These are phyloP conservation scores for Syndactyla subalaris DNA, from an alignment of 2,797 vertebrate species.

Conservation along the genomic window DNA sequence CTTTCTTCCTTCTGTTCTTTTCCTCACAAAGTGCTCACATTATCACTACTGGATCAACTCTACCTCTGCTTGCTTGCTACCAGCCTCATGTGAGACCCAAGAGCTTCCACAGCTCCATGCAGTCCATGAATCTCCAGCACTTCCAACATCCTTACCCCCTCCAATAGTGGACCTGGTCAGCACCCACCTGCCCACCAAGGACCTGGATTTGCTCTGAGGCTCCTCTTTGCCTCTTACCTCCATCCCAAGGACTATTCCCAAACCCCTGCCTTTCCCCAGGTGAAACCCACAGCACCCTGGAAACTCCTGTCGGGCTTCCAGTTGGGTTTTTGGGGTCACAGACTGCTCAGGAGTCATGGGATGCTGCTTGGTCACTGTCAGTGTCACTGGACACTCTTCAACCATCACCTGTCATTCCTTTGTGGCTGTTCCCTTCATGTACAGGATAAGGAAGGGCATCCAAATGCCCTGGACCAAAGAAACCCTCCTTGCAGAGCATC, in stretches of 20 bases:
- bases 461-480: background rate
- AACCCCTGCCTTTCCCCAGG: background rate
- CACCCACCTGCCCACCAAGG: background rate
- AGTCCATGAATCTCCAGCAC: background rate
- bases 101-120: background rate
- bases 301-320: background rate
- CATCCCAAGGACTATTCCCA: background rate
- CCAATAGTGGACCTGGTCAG: background rate
- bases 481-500: background rate
- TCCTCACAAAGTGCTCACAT: background rate
- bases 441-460: background rate
- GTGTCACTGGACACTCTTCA: background rate
- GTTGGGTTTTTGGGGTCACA: background rate
- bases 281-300: background rate
- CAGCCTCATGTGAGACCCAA: background rate
- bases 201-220: background rate
- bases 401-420: background rate
- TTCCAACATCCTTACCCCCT: background rate
- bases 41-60: background rate
- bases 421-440: background rate
- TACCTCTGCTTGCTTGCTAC: background rate
- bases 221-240: background rate
- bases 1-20: background rate
- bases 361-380: background rate
- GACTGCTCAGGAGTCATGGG: background rate